Base-by-base conservation (phyloP, 2,113 vertebrate species). In the Silurus asotus region DNA sequence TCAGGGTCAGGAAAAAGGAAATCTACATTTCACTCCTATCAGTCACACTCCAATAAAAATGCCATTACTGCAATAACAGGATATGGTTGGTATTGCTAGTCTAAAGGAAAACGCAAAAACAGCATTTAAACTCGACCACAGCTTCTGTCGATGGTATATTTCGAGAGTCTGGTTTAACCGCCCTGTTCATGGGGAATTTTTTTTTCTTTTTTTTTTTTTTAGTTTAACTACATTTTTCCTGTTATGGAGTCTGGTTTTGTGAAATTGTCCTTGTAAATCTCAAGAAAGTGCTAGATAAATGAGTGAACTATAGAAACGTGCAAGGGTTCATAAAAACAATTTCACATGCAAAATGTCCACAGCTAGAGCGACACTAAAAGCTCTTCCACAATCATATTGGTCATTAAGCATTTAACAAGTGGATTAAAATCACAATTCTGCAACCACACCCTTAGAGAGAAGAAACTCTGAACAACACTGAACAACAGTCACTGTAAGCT, bases 11-110 rank as follows among this genome's bases (percentile, higher is more conserved):
- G 74, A 62, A 65, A 87, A 17, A 81, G 85, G 67, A 90, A 88
- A 87, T 90, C 86, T 84, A 65, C 78, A 84, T 62, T 74, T 89
- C 81, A 86, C 75, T 88, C 67, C 62, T 84, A 86, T 89, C 88
- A 86, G 87, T 93, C 91, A 90, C 90, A 89, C 72, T 87, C 76
- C 93, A 89, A 89, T 94, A 94, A 94, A 94, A 92, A 92, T 91
- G 92, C 90, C 90, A 92, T 64, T 67, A 72, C 90, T 93, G 93
- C 90, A 94, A 94, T 92, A 96, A 95, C 94, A 95, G 94, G 95
- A 95, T 94, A 95, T 93, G 93, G 92, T 93, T 91, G 93, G 89
- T 90, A 85, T 92, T 93, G 93, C 91, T 94, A 89, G 92, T 92
- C 93, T 90, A 88, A 84, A 89, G 64, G 82, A 94, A 93, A 89